Evolutionary conservation across 2,797 vertebrate species (phyloP), one percentile per base, ranked within the genome.

Genomic region (Centropyge bicolor): DNA sequence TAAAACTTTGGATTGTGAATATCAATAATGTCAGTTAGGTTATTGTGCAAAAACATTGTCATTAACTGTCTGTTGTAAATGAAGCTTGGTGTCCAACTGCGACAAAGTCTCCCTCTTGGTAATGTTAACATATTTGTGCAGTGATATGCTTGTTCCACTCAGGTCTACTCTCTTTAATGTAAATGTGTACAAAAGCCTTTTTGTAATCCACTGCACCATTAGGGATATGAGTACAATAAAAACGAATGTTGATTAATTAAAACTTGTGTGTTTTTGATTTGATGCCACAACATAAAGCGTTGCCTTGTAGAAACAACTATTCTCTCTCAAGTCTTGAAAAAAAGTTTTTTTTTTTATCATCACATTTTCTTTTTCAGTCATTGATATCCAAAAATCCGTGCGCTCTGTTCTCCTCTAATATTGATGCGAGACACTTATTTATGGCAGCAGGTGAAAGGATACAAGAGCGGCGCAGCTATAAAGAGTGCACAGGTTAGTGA

Each of bases 401-500:
- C 38, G 10, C 3, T 19, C 12, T 13, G 13, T 16, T 24, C 7
- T 12, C 36, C 31, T 40, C 6, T 51, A 27, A 62, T 46, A 56
- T 61, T 63, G 16, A 45, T 36, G 6, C 8, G 5, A 74, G 14
- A 10, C 22, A 9, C 16, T 35, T 38, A 45, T 49, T 73, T 5
- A 66, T 72, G 40, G 22, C 67, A 54, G 35, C 56, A 71, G 52
- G 69, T 10, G 12, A 70, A 69, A 41, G n/a, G 27, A 51, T 36
- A 20, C 31, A 24, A 65, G 55, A 55, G 1, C 9, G 56, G 45
- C 49, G 45, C 3, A 27, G 45, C 43, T 46, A 36, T 65, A 57
- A 40, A 38, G 52, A 68, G 56, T 38, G 66, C 49, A 46, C 35
- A 55, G 46, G 74, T 71, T 68, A 59, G 70, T 71, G 70, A 78